Evolutionary conservation across 2,888 invertebrate species (phyloP).

Genomic region (Clusia tigrina): DNA sequence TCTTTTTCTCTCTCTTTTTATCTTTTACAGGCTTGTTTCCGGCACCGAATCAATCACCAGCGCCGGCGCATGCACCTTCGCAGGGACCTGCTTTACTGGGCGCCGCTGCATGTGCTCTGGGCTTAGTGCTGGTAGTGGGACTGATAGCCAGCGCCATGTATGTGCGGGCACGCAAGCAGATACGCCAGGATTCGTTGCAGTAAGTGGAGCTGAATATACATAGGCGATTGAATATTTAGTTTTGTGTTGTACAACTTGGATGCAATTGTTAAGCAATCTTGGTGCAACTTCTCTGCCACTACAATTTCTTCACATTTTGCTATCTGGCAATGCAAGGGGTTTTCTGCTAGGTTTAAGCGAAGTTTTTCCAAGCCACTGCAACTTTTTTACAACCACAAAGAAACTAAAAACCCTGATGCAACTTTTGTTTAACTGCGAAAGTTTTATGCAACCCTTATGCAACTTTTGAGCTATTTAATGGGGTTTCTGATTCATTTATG

Average conservation of each 20-base stretch:
- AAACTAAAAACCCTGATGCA: too few species aligned
- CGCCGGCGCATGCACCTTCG: conserved; percentile 71
- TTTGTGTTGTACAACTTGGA: conserved; percentile 2
- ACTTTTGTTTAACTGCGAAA: too few species aligned
- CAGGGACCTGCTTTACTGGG: conserved; percentile 78
- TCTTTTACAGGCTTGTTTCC: conserved; percentile 64
- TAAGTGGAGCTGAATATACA: conserved; percentile 45
- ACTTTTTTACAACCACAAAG: too few species aligned
- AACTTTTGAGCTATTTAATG: too few species aligned
- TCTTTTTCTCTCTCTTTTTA: conserved; percentile 25
- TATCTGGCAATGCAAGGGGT: too few species aligned
- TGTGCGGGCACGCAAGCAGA: conserved; percentile 62
- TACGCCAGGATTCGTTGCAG: conserved; percentile 63
- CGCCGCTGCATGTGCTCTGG: conserved; percentile 83
- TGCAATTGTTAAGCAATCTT: too few species aligned
- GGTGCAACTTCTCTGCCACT: too few species aligned
- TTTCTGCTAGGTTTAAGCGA: too few species aligned
- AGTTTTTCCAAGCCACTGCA: too few species aligned
- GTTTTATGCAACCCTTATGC: too few species aligned
- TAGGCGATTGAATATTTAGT: not conserved
- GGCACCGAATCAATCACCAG: conserved; percentile 76
- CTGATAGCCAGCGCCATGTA: conserved; percentile 64
- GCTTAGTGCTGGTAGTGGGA: conserved; percentile 59
- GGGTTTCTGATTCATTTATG: too few species aligned
- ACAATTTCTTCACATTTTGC: too few species aligned